Evolutionary conservation across 2,797 vertebrate genomes (phyloP).

Genomic region (Lepilemur ruficaudatus): DNA sequence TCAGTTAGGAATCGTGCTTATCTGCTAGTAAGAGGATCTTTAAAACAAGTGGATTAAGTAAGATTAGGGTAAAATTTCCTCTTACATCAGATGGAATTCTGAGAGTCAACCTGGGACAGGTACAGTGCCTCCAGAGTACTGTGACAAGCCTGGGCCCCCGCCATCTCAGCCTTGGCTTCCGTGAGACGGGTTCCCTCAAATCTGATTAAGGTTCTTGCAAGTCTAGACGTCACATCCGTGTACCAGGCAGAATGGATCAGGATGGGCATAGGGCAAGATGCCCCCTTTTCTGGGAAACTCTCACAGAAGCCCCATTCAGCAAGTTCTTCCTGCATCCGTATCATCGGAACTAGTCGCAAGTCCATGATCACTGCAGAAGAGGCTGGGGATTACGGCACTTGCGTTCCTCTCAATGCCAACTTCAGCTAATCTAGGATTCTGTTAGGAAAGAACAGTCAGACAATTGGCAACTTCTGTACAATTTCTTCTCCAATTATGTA

Average conservation of each 20-base stretch:
- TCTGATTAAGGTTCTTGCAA: neutral
- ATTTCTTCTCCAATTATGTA: neutral
- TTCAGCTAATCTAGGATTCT: neutral
- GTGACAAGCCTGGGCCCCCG: neutral
- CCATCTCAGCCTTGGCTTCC: neutral
- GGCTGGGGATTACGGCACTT: neutral
- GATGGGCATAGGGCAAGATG: neutral
- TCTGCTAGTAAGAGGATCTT: neutral
- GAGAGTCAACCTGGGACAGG: neutral
- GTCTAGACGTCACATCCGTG: neutral
- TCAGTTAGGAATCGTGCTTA: neutral
- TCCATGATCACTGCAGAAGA: neutral
- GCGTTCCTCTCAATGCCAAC: neutral
- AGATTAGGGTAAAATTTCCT: neutral
- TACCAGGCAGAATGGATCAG: neutral
- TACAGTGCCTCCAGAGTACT: neutral
- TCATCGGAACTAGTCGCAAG: neutral
- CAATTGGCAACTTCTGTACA: neutral
- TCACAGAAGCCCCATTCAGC: neutral
- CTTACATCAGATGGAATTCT: neutral
- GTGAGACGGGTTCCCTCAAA: neutral
- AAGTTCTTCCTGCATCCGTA: neutral
- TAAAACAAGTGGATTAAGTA: neutral
- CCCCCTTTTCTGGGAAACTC: neutral
- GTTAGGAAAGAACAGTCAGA: neutral